Conservation (phyloP, 2,797 vertebrate species). For the Cyclura pinguis region DNA sequence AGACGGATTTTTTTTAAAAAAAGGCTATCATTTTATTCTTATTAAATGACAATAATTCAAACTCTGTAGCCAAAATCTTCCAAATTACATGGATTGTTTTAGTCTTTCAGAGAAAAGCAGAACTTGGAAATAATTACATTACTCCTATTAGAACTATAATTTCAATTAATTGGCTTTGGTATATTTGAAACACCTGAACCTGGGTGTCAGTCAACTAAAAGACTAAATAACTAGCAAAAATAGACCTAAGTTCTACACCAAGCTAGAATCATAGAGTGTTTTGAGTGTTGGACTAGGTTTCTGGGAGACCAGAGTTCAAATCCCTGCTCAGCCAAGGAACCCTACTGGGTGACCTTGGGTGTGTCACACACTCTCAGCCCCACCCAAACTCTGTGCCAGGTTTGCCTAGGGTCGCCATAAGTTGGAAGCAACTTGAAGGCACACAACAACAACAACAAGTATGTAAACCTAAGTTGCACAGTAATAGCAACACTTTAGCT, state of each 20-base stretch:
- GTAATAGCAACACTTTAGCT: background rate
- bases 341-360: too few relatives aligned
- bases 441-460: background rate
- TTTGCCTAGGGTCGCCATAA: too few relatives aligned
- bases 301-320: too few relatives aligned
- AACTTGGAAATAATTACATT: background rate
- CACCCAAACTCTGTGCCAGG: too few relatives aligned
- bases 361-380: too few relatives aligned
- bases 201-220: background rate
- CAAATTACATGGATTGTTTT: too few relatives aligned
- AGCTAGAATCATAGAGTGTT: background rate
- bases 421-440: too few relatives aligned
- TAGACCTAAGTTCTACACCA: background rate
- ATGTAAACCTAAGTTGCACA: background rate
- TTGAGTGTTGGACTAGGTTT: too few relatives aligned
- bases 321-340: too few relatives aligned
- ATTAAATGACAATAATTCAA: background rate
- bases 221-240: background rate
- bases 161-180: background rate
- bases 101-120: background rate
- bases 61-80: background rate
- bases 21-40: background rate
- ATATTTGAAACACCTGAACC: background rate
- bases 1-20: background rate
- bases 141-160: background rate